These are phyloP conservation scores for Dendronephthya gigantea DNA, from an alignment of 64 coral and sea anemone genomes.

Conservation along the genomic window DNA sequence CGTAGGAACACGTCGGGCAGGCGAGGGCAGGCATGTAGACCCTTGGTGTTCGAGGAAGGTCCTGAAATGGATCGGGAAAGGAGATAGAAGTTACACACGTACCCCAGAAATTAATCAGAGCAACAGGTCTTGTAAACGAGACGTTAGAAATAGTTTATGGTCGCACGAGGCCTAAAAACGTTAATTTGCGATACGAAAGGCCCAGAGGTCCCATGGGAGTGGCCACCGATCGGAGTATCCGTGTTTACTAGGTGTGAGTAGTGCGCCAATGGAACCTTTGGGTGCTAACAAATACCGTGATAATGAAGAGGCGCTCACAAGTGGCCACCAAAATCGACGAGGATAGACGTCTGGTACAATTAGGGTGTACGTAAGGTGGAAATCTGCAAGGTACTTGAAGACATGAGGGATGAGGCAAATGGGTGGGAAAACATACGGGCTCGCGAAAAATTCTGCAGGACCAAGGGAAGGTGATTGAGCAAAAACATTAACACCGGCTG, in stretches of 20 bases:
- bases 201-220: conserved; percentile 23
- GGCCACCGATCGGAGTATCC: not conserved
- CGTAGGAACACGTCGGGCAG: conserved; percentile 20
- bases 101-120: no score
- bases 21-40: conserved; percentile 22
- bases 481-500: not conserved
- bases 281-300: not conserved
- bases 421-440: not conserved
- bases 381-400: not conserved
- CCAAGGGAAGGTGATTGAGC: not conserved
- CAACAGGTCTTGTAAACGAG: no score
- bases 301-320: no score
- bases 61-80: not conserved
- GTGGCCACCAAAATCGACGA: conserved; percentile 15
- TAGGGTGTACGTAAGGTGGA: not conserved
- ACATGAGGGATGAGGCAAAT: not conserved
- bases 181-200: conserved; percentile 12
- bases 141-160: no score
- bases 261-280: not conserved
- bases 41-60: not conserved
- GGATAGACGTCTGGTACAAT: not conserved
- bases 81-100: not conserved
- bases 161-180: not conserved
- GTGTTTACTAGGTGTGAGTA: not conserved
- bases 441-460: not conserved